Percentiles rank a stretch among this genome's conserved stretches.
phyloP scores from a whole-genome alignment of 1,140 invertebrate genomes.

The Pseudomyrmex concolor region DNA sequence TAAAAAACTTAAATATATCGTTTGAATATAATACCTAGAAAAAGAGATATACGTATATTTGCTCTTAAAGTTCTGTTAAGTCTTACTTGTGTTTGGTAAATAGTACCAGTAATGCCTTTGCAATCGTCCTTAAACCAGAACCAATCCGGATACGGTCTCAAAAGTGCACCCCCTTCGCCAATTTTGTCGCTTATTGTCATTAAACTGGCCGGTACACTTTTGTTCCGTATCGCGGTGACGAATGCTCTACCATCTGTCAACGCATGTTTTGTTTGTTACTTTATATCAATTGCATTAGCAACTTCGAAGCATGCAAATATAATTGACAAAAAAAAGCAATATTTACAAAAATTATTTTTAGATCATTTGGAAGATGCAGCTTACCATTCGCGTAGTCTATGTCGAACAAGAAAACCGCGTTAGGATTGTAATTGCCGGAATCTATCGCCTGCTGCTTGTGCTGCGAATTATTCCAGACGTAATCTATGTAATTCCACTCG shows the following conservation, averaged over 20 bases:
- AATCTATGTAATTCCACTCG: slow-evolving; percentile 8
- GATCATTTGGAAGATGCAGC: background rate
- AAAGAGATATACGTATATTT: no score
- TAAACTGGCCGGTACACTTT: slow-evolving; percentile 15
- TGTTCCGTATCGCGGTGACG: background rate
- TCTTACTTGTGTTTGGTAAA: slow-evolving; percentile 7
- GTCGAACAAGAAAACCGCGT: background rate
- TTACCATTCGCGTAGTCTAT: background rate
- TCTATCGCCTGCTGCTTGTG: background rate
- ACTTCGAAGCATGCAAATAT: no score
- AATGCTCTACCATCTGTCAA: no score
- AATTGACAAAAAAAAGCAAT: no score
- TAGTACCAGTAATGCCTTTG: background rate
- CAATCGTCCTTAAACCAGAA: slow-evolving; percentile 23
- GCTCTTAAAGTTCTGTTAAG: background rate
- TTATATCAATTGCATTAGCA: no score
- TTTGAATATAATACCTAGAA: no score
- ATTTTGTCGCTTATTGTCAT: background rate
- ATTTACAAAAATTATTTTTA: no score
- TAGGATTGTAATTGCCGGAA: background rate
- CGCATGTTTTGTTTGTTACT: no score
- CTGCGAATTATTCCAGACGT: background rate
- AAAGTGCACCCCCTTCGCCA: background rate
- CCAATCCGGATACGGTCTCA: slow-evolving; percentile 41
- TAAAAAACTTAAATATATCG: no score